Conservation (phyloP, 1,140 invertebrate species). For the Drosophila ironensis region DNA sequence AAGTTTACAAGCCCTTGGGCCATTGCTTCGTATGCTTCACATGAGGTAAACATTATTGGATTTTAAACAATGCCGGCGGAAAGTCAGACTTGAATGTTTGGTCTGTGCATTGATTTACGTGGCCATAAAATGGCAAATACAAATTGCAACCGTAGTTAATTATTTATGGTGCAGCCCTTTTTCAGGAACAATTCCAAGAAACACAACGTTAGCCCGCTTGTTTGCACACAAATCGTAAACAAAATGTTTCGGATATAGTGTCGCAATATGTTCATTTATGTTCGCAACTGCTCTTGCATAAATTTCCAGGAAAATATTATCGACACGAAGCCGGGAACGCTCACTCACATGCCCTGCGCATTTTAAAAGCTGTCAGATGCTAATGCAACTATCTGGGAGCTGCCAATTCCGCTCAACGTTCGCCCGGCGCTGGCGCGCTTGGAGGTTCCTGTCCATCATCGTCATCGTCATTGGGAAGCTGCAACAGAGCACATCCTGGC, state of each 20-base stretch:
- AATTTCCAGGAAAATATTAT: conserved; percentile 46
- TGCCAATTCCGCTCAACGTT: conserved; percentile 54
- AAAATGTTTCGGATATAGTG: not conserved
- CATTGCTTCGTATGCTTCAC: conserved; percentile 11
- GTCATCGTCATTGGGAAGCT: conserved; percentile 26
- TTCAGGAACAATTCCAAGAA: not conserved
- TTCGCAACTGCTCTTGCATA: not conserved
- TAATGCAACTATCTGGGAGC: conserved; percentile 62
- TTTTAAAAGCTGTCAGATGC: conserved; percentile 47
- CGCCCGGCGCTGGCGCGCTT: conserved; percentile 22
- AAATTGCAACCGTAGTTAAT: conserved; percentile 3
- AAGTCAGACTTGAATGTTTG: not conserved
- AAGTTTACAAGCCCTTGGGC: conserved; percentile 2
- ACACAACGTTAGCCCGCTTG: not conserved
- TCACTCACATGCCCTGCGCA: conserved; percentile 1
- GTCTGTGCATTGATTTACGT: not conserved
- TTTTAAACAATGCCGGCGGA: not conserved
- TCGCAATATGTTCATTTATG: conserved; percentile 4
- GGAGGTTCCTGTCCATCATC: conserved; percentile 51
- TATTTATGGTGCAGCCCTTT: not conserved
- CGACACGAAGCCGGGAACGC: not conserved
- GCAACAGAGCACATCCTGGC: conserved; percentile 21
- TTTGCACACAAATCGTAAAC: not conserved
- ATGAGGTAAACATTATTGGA: not conserved
- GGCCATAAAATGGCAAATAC: not conserved